Conservation (phyloP, 1,140 invertebrate genomes). For the Drosophila mayri region DNA sequence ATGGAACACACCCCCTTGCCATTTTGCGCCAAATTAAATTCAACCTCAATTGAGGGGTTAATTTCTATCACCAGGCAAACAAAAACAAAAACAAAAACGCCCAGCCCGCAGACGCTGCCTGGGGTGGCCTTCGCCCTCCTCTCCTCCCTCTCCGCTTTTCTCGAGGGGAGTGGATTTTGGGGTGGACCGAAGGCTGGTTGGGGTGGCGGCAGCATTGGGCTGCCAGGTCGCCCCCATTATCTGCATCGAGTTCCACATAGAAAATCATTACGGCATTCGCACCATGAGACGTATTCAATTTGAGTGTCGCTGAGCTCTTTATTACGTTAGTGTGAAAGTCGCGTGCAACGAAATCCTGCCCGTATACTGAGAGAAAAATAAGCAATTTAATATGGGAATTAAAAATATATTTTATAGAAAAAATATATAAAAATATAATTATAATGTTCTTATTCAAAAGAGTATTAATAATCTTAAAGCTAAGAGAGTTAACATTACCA, state of each 20-base stretch:
- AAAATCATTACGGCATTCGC: constrained; percentile 84
- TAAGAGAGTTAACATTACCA: no score
- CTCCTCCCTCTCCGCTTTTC: not conserved
- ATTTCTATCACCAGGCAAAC: constrained; percentile 84
- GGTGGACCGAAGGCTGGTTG: constrained; percentile 3
- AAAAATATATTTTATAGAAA: not conserved
- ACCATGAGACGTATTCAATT: constrained; percentile 83
- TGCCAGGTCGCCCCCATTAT: constrained; percentile 66
- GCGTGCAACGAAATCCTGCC: constrained; percentile 66
- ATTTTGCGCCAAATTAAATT: constrained; percentile 85
- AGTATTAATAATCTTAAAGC: no score
- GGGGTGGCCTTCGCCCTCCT: constrained; percentile 34
- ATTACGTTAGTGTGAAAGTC: constrained; percentile 84
- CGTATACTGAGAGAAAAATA: constrained; percentile 22
- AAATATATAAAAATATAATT: no score
- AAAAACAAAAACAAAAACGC: constrained; percentile 75
- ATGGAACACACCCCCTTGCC: constrained; percentile 67
- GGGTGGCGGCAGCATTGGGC: constrained; percentile 6
- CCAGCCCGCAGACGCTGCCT: constrained; percentile 50
- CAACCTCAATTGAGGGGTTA: constrained; percentile 85
- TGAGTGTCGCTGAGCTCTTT: constrained; percentile 84
- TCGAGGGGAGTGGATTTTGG: constrained; percentile 20
- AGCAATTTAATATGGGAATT: not conserved
- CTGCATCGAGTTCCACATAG: constrained; percentile 80
- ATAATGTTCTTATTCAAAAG: no score